A percentile compares a stretch with the other conserved stretches of the same genome.
phyloP scores from a whole-genome alignment of 2,888 invertebrate genomes.

The Patella depressa region DNA sequence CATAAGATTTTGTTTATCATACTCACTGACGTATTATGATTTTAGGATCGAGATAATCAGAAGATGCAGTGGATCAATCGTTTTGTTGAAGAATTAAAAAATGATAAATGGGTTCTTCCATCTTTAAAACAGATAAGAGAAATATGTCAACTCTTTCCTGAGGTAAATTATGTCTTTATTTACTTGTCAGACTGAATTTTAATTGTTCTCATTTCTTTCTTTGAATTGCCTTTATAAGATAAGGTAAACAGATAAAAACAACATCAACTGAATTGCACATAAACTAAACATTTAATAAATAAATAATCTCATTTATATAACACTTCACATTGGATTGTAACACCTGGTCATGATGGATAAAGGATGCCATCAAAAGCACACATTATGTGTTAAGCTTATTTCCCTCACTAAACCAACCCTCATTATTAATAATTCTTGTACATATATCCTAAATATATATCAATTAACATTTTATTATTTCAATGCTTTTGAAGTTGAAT shows the following conservation, averaged over 20 bases:
- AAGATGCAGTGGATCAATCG: constrained; percentile 96
- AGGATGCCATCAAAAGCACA: too few relatives aligned
- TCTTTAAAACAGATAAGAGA: constrained; percentile 95
- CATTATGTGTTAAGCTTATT: too few relatives aligned
- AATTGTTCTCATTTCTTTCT: background rate
- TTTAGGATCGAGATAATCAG: constrained; percentile 89
- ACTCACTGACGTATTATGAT: constrained; percentile 6
- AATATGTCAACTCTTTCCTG: constrained; percentile 91
- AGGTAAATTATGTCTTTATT: constrained; percentile 71
- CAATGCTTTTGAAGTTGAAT: too few relatives aligned
- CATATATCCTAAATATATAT: too few relatives aligned
- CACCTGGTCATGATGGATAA: too few relatives aligned
- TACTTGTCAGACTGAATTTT: background rate
- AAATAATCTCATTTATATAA: too few relatives aligned
- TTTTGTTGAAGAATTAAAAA: constrained; percentile 91
- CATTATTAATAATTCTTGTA: too few relatives aligned
- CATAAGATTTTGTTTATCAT: background rate
- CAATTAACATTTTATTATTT: too few relatives aligned
- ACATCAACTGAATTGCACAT: background rate
- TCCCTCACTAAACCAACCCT: too few relatives aligned
- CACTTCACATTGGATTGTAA: too few relatives aligned
- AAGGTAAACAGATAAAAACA: background rate
- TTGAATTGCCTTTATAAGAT: background rate
- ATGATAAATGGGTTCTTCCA: constrained; percentile 88
- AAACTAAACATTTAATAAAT: too few relatives aligned